Base-by-base conservation (phyloP, 2,113 vertebrate species). In the Formicarius rufipectus region DNA sequence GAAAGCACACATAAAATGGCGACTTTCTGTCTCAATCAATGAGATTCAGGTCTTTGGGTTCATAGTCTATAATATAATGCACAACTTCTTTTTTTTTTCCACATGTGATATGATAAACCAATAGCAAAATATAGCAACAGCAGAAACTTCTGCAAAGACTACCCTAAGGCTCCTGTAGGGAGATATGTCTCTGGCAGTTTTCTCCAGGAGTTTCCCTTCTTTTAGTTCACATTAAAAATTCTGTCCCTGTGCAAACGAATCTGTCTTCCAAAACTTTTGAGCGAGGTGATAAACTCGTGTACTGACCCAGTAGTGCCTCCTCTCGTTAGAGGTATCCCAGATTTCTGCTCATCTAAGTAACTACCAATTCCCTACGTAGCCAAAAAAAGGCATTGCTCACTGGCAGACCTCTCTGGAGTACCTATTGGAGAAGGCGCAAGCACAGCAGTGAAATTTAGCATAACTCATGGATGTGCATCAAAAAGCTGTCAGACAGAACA, bases 171-270 rank as follows among this genome's bases (percentile, higher is more conserved):
- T 96, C 27, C 33, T 47, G 5, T 27, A 44, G 22, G 39, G 84
- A 83, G 47, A 71, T 55, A 87, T 31, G 4, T 69, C 74, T 91
- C n/a, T 30, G 10, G 42, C 31, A 58, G 22, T 63, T 90, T 93
- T 92, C 85, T 96, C 74, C 58, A 56, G 31, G 33, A 91, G 19
- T 84, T 90, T 95, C 74, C 78, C 35, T 79, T 84, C 69, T 84
- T 94, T 77, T 76, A 69, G 30, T 76, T 92, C 21, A 44, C 59
- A 89, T 47, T 89, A 63, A 69, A 39, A 69, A 39, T 93, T 95
- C 60, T 59, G 17, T 40, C 30, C 39, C 39, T 69, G 5, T 17
- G 45, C 56, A 91, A 87, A 82, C 81, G 6, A 71, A 37, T 28
- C 23, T 49, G n/a, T 76, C 44, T 49, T 84, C 19, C 10, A 40